phyloP scores from a whole-genome alignment of 2,113 vertebrate genomes.

The Rhinoptilus africanus region DNA sequence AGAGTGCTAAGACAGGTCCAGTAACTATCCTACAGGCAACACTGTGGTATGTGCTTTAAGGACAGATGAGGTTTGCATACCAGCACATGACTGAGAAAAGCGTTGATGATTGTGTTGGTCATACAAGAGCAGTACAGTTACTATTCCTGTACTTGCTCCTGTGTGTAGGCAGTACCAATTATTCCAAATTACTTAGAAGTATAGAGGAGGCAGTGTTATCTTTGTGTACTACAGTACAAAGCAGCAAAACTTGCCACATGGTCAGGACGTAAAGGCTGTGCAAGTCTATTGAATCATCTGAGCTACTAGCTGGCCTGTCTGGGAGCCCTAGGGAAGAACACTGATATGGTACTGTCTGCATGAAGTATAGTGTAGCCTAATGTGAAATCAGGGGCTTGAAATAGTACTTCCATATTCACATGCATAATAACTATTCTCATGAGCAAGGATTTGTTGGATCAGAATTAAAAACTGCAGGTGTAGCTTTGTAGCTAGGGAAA shows the following conservation, averaged over 20 bases:
- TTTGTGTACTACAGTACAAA: not conserved
- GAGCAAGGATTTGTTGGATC: not conserved
- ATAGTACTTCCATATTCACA: not conserved
- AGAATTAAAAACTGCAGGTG: not conserved
- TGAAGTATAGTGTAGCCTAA: not conserved
- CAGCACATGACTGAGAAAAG: not conserved
- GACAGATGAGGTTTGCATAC: not conserved
- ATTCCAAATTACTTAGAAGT: not conserved
- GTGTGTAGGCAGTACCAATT: not conserved
- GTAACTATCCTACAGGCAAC: not conserved
- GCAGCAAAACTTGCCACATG: not conserved
- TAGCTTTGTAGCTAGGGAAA: not conserved
- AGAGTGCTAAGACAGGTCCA: not conserved
- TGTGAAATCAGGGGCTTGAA: not conserved
- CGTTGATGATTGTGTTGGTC: rapidly evolving
- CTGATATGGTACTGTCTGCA: rapidly evolving
- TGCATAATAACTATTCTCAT: not conserved
- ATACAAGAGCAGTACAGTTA: not conserved
- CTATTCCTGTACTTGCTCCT: not conserved
- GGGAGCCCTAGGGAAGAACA: not conserved
- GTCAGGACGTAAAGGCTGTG: not conserved
- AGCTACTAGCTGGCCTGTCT: not conserved
- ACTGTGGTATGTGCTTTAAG: not conserved
- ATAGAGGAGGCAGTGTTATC: not conserved
- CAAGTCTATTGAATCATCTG: not conserved